A percentile compares a stretch with the other conserved stretches of the same genome.
Evolutionary conservation across 37 sponge, comb jelly and placozoan species (phyloP).

Genomic region (Haliclona indistincta): DNA sequence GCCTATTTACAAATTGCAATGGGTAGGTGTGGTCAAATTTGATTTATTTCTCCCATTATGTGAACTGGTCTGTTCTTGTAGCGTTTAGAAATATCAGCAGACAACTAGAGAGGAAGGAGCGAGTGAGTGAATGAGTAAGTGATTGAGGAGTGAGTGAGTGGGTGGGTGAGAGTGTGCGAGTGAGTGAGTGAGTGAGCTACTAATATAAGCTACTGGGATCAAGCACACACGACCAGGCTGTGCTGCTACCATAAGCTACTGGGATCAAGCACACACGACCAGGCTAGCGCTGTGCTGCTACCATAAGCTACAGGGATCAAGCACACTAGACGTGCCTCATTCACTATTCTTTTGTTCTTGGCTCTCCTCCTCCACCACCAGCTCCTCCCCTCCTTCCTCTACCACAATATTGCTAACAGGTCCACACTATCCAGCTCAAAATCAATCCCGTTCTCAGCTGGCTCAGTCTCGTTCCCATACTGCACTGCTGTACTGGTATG

Average conservation of each 20-base stretch:
- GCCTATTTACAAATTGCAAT: not conserved
- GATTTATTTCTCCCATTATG: constrained; percentile 90
- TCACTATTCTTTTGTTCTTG: too few relatives aligned
- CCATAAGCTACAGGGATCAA: too few relatives aligned
- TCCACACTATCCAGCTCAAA: not conserved
- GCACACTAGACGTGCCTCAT: too few relatives aligned
- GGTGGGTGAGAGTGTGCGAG: too few relatives aligned
- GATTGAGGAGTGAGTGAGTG: too few relatives aligned
- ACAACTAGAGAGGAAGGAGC: not conserved
- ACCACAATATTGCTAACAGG: too few relatives aligned
- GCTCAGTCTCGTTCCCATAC: not conserved
- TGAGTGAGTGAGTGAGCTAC: too few relatives aligned
- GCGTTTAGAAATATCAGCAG: constrained; percentile 58
- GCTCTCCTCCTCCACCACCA: not conserved
- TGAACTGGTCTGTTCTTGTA: constrained; percentile 75
- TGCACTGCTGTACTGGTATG: too few relatives aligned
- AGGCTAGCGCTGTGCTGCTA: too few relatives aligned
- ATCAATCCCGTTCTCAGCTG: not conserved
- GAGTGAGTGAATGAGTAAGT: too few relatives aligned
- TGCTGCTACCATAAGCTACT: too few relatives aligned
- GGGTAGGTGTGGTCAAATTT: constrained; percentile 23
- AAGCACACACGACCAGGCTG: constrained; percentile 35
- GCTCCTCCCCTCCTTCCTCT: not conserved
- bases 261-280: too few relatives aligned
- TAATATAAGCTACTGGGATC: not conserved